A percentile compares a stretch with the other conserved stretches of the same genome.
phyloP scores from a whole-genome alignment of 2,797 vertebrate species.

The Buphagus erythrorhynchus region DNA sequence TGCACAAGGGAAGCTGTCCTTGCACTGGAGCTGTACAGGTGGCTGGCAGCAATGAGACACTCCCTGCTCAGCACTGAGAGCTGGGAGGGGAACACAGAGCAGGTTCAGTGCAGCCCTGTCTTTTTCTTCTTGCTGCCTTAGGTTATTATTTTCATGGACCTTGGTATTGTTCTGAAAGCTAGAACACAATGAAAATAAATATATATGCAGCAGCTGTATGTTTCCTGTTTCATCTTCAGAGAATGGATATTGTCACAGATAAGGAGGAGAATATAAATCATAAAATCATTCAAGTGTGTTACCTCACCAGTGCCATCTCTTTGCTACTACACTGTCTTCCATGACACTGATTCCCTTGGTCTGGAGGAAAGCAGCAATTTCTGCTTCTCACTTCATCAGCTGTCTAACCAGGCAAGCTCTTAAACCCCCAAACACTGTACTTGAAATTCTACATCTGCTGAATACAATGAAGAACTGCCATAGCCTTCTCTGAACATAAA shows the following conservation, averaged over 20 bases:
- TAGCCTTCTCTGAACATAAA: background rate
- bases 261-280: conserved; percentile 60
- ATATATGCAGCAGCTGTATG: background rate
- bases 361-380: conserved; percentile 41
- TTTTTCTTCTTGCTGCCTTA: background rate
- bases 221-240: conserved; percentile 58
- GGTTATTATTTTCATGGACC: conserved; percentile 11
- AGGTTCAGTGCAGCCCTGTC: background rate
- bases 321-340: conserved; percentile 35
- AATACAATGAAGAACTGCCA: background rate
- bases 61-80: background rate
- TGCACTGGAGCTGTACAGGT: background rate
- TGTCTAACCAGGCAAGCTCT: conserved; percentile 52
- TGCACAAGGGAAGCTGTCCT: background rate
- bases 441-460: conserved; percentile 14
- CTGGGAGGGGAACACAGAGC: background rate
- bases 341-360: conserved; percentile 49
- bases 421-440: conserved; percentile 26
- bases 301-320: background rate
- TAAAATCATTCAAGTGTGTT: conserved; percentile 40
- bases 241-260: conserved; percentile 59
- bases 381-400: conserved; percentile 50
- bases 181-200: conserved; percentile 55
- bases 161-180: conserved; percentile 27
- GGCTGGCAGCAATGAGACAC: background rate